Percentiles rank a stretch among this genome's conserved stretches.
Evolutionary conservation across 2,113 vertebrate species (phyloP).

Genomic region (Gulo gulo): DNA sequence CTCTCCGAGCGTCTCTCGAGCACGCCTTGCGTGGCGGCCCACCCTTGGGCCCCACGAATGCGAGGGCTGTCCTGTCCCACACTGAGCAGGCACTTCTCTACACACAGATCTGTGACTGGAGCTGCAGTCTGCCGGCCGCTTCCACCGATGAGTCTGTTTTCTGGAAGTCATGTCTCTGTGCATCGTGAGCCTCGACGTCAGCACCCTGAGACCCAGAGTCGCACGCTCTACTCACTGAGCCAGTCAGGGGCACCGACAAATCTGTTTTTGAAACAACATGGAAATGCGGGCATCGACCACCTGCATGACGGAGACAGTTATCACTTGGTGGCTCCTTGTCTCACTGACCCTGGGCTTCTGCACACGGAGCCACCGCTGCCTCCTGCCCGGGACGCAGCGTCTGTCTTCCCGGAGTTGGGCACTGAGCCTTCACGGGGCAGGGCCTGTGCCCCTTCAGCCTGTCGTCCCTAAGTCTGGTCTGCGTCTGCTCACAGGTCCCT

Average conservation of each 20-base stretch:
- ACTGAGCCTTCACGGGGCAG: rapidly evolving
- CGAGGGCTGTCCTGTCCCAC: neutral
- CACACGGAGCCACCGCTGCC: rapidly evolving
- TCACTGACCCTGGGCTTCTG: neutral
- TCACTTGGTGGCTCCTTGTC: neutral
- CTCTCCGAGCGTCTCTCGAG: neutral
- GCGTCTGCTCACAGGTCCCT: neutral
- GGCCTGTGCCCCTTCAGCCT: neutral
- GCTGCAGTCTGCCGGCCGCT: neutral
- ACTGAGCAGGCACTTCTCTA: neutral
- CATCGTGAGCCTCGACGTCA: neutral
- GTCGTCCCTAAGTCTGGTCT: neutral
- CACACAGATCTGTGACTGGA: neutral
- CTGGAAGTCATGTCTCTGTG: neutral
- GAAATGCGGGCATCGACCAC: neutral
- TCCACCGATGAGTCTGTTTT: neutral
- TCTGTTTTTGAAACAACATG: neutral
- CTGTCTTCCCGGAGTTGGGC: neutral
- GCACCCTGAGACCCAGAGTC: neutral
- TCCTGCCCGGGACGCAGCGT: rapidly evolving
- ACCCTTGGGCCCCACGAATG: neutral
- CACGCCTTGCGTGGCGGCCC: neutral
- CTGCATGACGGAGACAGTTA: neutral
- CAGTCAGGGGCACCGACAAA: neutral
- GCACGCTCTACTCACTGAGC: neutral